phyloP scores from a whole-genome alignment of 2,888 invertebrate genomes.

The Cerceris rybyensis region DNA sequence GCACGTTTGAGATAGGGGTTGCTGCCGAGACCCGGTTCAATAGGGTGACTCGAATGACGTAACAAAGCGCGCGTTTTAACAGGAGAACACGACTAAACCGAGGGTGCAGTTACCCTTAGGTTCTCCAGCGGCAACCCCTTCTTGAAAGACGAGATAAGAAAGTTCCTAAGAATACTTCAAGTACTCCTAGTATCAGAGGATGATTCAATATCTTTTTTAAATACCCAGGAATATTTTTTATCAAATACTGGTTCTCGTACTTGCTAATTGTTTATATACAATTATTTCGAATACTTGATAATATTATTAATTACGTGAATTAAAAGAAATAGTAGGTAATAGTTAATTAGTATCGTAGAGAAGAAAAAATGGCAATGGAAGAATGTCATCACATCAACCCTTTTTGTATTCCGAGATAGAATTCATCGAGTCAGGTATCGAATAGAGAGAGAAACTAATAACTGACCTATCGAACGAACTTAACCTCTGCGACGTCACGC shows the following conservation, averaged over 20 bases:
- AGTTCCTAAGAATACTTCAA: not conserved
- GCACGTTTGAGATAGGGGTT: slow-evolving; percentile 70
- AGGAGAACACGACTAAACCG: slow-evolving; percentile 70
- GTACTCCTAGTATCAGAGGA: not conserved
- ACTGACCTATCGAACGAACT: slow-evolving; percentile 69
- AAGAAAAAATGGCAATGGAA: not conserved
- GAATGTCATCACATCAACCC: no score
- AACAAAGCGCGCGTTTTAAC: slow-evolving; percentile 81
- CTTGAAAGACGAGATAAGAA: not conserved
- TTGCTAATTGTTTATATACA: not conserved
- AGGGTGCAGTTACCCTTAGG: slow-evolving; percentile 46
- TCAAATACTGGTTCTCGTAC: not conserved
- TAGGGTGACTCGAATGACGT: slow-evolving; percentile 77
- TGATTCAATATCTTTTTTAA: not conserved
- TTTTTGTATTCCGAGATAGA: not conserved
- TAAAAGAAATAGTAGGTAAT: not conserved
- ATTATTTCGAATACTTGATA: not conserved
- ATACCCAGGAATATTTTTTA: not conserved
- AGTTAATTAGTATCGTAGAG: not conserved
- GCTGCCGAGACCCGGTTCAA: slow-evolving; percentile 55
- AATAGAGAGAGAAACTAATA: not conserved
- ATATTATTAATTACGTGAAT: not conserved
- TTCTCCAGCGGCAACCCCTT: slow-evolving; percentile 1
- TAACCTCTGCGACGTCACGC: slow-evolving; percentile 80
- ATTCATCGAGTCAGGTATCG: not conserved